phyloP scores from a whole-genome alignment of 2,113 vertebrate species.

The Melanotaenia duboulayi region DNA sequence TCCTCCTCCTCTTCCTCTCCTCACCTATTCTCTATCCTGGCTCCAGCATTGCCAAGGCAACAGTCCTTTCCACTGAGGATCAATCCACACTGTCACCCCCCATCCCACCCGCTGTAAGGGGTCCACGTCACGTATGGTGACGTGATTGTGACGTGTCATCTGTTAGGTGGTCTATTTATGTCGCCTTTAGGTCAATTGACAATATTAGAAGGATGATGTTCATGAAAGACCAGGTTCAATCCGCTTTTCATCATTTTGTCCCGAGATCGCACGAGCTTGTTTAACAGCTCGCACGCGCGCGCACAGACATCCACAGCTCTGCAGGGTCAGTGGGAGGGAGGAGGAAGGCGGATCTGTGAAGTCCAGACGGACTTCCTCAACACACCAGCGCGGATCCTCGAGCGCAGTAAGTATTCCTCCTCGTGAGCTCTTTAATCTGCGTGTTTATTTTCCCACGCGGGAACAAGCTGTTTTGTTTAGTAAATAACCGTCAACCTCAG shows the following conservation, averaged over 20 bases:
- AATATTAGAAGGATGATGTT: too few relatives aligned
- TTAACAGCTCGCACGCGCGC: background rate
- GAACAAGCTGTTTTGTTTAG: background rate
- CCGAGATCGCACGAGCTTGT: slow-evolving; percentile 26
- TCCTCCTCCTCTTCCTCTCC: background rate
- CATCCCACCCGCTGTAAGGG: too few relatives aligned
- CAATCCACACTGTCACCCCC: background rate
- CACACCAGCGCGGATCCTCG: slow-evolving; percentile 2
- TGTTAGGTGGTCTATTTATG: background rate
- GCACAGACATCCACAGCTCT: background rate
- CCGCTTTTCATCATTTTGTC: background rate
- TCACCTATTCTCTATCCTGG: background rate
- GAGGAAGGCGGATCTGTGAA: slow-evolving; percentile 50
- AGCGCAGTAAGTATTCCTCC: slow-evolving; percentile 45
- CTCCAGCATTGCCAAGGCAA: slow-evolving; percentile 65
- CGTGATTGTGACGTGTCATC: slow-evolving; percentile 19
- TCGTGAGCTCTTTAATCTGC: too few relatives aligned
- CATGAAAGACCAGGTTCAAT: too few relatives aligned
- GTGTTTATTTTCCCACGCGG: too few relatives aligned
- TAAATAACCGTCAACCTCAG: background rate
- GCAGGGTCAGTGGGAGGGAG: slow-evolving; percentile 2
- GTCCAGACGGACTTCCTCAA: slow-evolving; percentile 46
- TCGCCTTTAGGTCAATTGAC: background rate
- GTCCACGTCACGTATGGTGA: too few relatives aligned
- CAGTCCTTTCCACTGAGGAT: slow-evolving; percentile 35